Evolutionary conservation across 1,140 invertebrate genomes (phyloP).

Genomic region (Hylaeus anthracinus): DNA sequence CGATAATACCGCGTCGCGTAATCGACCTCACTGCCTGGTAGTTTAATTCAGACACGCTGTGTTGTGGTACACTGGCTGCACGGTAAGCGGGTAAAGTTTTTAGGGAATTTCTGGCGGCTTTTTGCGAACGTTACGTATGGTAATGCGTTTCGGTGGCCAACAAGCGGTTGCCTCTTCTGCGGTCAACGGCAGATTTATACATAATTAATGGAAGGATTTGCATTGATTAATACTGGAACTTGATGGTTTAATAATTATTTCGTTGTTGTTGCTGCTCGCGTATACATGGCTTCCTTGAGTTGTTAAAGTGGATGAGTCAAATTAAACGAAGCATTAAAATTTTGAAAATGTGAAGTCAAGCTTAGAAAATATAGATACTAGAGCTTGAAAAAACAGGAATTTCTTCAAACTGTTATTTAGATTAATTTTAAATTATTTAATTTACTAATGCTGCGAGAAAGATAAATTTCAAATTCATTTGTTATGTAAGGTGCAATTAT

Average conservation of each 20-base stretch:
- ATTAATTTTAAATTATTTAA: background rate
- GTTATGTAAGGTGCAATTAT: too few species aligned
- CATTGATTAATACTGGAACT: background rate
- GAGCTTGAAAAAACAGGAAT: too few species aligned
- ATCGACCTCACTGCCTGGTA: background rate
- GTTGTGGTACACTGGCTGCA: background rate
- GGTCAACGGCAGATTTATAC: background rate
- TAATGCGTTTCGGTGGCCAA: background rate
- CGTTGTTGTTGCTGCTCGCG: background rate
- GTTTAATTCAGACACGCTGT: background rate
- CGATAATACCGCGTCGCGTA: background rate
- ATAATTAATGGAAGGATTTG: background rate
- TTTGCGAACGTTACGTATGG: background rate
- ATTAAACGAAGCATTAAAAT: too few species aligned
- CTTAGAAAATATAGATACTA: too few species aligned
- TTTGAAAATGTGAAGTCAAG: too few species aligned
- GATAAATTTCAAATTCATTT: too few species aligned
- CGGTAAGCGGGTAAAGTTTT: background rate
- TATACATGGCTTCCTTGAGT: too few species aligned
- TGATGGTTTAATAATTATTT: slow-evolving; percentile 16
- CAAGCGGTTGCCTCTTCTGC: background rate
- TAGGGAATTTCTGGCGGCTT: background rate
- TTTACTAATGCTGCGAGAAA: too few species aligned
- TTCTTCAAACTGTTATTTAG: background rate
- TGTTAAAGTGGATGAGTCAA: background rate